A percentile compares a stretch with the other conserved stretches of the same genome.
These are phyloP conservation scores for Eubucco bourcierii DNA, from an alignment of 2,113 vertebrate genomes.

Conservation along the genomic window DNA sequence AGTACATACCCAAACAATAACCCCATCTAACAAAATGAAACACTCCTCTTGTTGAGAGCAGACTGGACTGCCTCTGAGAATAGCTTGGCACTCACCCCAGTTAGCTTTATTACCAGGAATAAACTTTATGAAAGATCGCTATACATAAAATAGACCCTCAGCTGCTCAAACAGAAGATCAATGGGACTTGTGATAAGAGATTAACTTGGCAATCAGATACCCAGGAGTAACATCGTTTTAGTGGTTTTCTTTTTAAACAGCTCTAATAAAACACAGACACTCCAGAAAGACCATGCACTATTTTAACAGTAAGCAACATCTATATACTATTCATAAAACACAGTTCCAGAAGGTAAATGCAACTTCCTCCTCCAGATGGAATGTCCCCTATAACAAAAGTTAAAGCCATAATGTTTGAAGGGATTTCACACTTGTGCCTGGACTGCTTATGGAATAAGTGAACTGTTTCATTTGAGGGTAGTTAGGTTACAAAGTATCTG, in stretches of 20 bases:
- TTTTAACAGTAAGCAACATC: not conserved
- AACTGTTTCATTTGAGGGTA: constrained; percentile 63
- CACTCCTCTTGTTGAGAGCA: constrained; percentile 66
- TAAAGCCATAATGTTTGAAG: constrained; percentile 56
- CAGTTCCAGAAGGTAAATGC: not conserved
- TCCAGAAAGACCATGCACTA: not conserved
- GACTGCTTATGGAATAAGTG: constrained; percentile 51
- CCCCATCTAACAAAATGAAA: constrained; percentile 77
- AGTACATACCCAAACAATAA: constrained; percentile 77
- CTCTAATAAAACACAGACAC: not conserved
- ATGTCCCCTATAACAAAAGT: constrained; percentile 44
- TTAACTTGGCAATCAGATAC: constrained; percentile 77
- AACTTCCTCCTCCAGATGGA: constrained; percentile 14
- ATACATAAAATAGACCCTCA: constrained; percentile 78
- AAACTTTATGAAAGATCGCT: constrained; percentile 82
- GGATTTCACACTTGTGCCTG: constrained; percentile 74
- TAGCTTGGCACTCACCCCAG: constrained; percentile 80
- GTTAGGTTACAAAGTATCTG: constrained; percentile 68
- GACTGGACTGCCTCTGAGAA: constrained; percentile 77
- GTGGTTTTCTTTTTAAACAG: constrained; percentile 44
- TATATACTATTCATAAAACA: not conserved
- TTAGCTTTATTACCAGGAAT: constrained; percentile 81
- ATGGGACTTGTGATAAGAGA: constrained; percentile 79
- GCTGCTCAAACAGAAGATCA: constrained; percentile 83
- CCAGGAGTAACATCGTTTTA: constrained; percentile 33